Evolutionary conservation across 2,888 invertebrate species (phyloP).

Genomic region (Drosophila tripunctata): DNA sequence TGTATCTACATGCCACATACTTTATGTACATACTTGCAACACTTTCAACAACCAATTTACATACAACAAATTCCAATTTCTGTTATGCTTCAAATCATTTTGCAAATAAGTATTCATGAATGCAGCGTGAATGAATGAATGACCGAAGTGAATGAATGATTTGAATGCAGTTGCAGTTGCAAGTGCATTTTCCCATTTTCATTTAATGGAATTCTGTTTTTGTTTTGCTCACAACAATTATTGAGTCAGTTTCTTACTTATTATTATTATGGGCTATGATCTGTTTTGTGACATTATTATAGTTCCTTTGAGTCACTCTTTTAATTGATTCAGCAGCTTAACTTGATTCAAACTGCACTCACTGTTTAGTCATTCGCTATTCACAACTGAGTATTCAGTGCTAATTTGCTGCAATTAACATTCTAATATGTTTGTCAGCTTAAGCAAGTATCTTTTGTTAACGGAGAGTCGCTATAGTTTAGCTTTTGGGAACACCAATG

Average conservation of each 20-base stretch:
- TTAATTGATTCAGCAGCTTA: too few relatives aligned
- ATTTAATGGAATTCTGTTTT: neutral
- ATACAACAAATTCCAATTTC: slow-evolving; percentile 44
- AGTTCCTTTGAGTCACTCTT: neutral
- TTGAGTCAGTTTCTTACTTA: too few relatives aligned
- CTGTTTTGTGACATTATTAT: neutral
- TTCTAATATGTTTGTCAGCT: too few relatives aligned
- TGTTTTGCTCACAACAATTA: too few relatives aligned
- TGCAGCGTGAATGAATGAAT: slow-evolving; percentile 10
- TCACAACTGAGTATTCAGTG: too few relatives aligned
- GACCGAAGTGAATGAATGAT: neutral
- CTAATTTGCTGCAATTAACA: too few relatives aligned
- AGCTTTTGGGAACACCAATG: too few relatives aligned
- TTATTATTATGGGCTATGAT: slow-evolving; percentile 2
- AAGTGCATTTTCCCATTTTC: neutral
- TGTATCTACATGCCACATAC: neutral
- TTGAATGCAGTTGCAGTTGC: neutral
- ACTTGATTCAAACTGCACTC: too few relatives aligned
- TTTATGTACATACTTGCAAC: slow-evolving; percentile 8
- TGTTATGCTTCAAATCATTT: slow-evolving; percentile 15
- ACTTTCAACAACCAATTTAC: slow-evolving; percentile 40
- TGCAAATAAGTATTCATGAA: slow-evolving; percentile 8
- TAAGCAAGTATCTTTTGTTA: neutral
- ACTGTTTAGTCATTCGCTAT: neutral
- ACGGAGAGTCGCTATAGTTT: neutral